A percentile compares a stretch with the other conserved stretches of the same genome.
Evolutionary conservation across 2,797 vertebrate genomes (phyloP).

Genomic region (Thalassophryne amazonica): DNA sequence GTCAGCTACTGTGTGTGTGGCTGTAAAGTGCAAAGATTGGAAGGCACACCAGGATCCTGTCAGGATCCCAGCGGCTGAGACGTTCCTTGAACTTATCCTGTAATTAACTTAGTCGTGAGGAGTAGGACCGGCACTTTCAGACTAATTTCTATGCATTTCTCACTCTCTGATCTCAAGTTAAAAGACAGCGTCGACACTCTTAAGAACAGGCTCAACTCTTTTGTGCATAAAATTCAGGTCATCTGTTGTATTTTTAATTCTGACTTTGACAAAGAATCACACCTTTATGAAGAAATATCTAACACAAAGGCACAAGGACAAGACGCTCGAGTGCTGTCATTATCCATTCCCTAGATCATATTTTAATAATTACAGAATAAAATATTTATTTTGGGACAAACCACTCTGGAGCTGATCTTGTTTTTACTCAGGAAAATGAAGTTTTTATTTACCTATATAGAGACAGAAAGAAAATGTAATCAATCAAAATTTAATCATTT

Average conservation of each 20-base stretch:
- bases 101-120: slow-evolving; percentile 28
- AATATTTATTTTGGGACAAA: too few species aligned
- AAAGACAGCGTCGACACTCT: slow-evolving; percentile 61
- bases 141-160: slow-evolving; percentile 59
- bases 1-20: slow-evolving; percentile 38
- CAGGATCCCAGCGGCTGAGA: slow-evolving; percentile 28
- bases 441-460: slow-evolving; percentile 5
- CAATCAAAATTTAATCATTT: too few species aligned
- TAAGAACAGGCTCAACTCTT: slow-evolving; percentile 49
- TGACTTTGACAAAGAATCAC: slow-evolving; percentile 47
- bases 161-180: slow-evolving; percentile 69
- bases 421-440: too few species aligned
- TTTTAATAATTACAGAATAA: slow-evolving; percentile 18
- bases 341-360: slow-evolving; percentile 37
- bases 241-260: slow-evolving; percentile 70
- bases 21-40: slow-evolving; percentile 28
- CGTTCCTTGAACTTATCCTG: slow-evolving; percentile 39
- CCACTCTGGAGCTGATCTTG: too few species aligned
- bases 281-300: slow-evolving; percentile 50
- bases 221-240: slow-evolving; percentile 63
- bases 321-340: slow-evolving; percentile 18
- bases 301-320: slow-evolving; percentile 37
- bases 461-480: slow-evolving; percentile 18
- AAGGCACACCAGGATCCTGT: slow-evolving; percentile 19
- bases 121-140: slow-evolving; percentile 25